Conservation (phyloP, 2,888 invertebrate species). For the Sicus ferrugineus region DNA sequence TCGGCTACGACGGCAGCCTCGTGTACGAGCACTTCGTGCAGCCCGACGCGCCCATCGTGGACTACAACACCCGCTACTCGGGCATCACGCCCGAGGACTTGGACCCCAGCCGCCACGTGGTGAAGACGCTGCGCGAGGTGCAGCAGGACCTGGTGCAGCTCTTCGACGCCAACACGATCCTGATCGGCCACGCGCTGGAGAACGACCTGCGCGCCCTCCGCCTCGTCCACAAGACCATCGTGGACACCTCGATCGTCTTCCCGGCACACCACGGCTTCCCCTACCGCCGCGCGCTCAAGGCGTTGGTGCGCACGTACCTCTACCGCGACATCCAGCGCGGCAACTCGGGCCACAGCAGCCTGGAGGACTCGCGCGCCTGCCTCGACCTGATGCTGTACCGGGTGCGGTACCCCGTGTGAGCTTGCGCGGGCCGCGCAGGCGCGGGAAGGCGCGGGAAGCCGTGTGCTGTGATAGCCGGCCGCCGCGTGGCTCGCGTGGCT, state of each 20-base stretch:
- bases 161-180: constrained; percentile 82
- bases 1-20: constrained; percentile 75
- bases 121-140: constrained; percentile 78
- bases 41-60: constrained; percentile 84
- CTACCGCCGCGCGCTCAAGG: constrained; percentile 82
- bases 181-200: constrained; percentile 95
- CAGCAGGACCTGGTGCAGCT: constrained; percentile 86
- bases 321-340: constrained; percentile 82
- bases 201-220: constrained; percentile 90
- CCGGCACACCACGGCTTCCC: constrained; percentile 88
- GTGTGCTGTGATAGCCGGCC: constrained; percentile 29
- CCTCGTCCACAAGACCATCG: constrained; percentile 81
- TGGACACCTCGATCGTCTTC: constrained; percentile 90
- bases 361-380: constrained; percentile 91
- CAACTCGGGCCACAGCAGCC: constrained; percentile 82
- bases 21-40: constrained; percentile 86
- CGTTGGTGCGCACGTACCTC: constrained; percentile 76
- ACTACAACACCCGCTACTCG: constrained; percentile 95
- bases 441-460: constrained; percentile 31
- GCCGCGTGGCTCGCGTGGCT: constrained; percentile 1
- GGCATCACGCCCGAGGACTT: constrained; percentile 81
- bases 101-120: constrained; percentile 65
- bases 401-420: constrained; percentile 61
- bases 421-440: not conserved
- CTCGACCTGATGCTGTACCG: constrained; percentile 88